Base-by-base conservation (phyloP, 37 sponge, comb jelly and placozoan species). In the Halichondria panicea region DNA sequence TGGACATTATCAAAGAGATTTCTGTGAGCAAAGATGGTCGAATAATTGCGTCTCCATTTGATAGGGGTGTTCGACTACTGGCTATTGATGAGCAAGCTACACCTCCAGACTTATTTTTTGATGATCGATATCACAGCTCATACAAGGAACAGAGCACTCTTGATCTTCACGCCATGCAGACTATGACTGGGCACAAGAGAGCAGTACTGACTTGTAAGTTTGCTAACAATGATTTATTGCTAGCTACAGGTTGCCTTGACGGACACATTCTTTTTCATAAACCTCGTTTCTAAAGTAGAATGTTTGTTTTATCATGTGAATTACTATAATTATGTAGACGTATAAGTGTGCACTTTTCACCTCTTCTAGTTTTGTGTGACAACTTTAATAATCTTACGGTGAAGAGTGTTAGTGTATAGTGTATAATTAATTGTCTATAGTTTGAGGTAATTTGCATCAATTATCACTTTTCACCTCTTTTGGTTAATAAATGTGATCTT, bases 1-100 rank as follows among this genome's bases (percentile, higher is more conserved):
- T 44, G 0, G 73, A 88, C 32, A 57, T 45, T 53, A 82, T 88
- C 55, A 88, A 88, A 42, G 88, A 88, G 73, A 63, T 81, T 3
- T 68, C 31, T 24, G 81, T 82, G 28, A 81, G 83, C 34, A 19
- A 34, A 44, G 88, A 88, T 66, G 88, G 88, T 4, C 43, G 68
- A 27, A 38, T 88, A 0, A 32, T 88, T 13, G 88, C 82, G 18
- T 78, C 83, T 18, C 88, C 88, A 0, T 55, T 61, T 15, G 2
- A 71, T 30, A 55, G 66, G 0, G 60, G 72, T 24, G 74, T 81
- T 3, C 59, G 83, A 9, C 46, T 88, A 0, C 38, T 88, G 21
- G 62, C 83, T 25, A 35, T 77, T 9, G 78, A 81, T 57, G 3
- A 36, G 3, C 25, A 75, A 24, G 76, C 77, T 58, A 82, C 83